Base-by-base conservation (phyloP, 2,113 vertebrate species). In the Oncorhynchus tshawytscha region DNA sequence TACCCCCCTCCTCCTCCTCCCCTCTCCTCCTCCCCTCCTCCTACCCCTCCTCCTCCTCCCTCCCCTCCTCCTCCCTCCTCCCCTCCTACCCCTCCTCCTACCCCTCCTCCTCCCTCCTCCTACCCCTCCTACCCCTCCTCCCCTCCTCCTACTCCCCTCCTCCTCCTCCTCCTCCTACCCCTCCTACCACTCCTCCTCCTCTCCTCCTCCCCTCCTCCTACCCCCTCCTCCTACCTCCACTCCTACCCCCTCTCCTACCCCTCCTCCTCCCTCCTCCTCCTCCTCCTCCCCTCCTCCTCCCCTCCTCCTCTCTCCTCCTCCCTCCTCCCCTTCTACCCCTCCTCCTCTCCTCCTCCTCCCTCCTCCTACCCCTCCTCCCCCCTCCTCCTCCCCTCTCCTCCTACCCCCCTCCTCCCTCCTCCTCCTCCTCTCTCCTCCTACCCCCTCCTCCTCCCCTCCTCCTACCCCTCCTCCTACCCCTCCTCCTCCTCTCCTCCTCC, bases 21-120 rank as follows among this genome's bases (percentile, higher is more conserved):
- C 73, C 70, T 67, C 34, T 57, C 65, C 13, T 54, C 71, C 24
- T 24, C n/a, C n/a, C 25, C 20, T 9, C 60, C 18, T 9, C 62
- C 25, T 25, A 4, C 25, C 25, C 8, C 64, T 73, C 70, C 67
- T 85, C 64, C 72, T 72, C 45, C n/a, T n/a, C n/a, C n/a, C n/a
- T n/a, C 73, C 70, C 71, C 34, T 57, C 65, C 13, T 54, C 71
- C 24, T 24, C 64, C 20, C 57, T 2, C 8, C 60, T 24, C 24
- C 24, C n/a, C n/a, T n/a, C n/a, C 25, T 12, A 5, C n/a, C 64
- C 20, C 57, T 2, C 8, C 60, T 24, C 24, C 24, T 24, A 24
- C 24, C 24, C 1, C 24, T 24, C 24, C 24, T 24, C 24, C 24
- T 24, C 24, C 24, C 25, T 25, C 25, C 25, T n/a, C 60, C 60